Conservation (phyloP, 1,140 invertebrate genomes). For the Diplogasteroides magnus region DNA sequence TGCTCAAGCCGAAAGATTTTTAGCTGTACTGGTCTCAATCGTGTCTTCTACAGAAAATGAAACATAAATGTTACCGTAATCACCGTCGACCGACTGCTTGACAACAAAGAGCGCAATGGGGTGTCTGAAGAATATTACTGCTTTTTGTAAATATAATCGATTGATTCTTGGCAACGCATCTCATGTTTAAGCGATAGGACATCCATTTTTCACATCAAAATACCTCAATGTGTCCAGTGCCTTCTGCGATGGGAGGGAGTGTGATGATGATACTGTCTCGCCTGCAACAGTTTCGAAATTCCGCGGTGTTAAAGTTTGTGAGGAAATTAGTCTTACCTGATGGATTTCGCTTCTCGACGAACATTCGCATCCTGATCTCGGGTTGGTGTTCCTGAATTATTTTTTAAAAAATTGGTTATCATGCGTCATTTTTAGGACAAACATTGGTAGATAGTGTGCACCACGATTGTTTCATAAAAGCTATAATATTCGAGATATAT, state of each 20-base stretch:
- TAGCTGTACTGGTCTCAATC: no score
- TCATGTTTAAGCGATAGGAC: not conserved
- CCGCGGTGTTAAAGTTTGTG: no score
- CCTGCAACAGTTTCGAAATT: no score
- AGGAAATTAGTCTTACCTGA: no score
- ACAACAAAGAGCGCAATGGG: not conserved
- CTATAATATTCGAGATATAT: no score
- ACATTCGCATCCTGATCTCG: not conserved
- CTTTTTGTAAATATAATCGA: not conserved
- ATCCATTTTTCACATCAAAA: no score
- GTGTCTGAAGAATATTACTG: not conserved
- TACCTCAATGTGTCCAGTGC: not conserved
- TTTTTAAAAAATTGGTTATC: not conserved
- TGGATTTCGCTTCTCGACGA: not conserved
- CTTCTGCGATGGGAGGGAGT: not conserved
- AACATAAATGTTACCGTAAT: not conserved
- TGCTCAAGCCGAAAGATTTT: no score
- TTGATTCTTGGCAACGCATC: not conserved
- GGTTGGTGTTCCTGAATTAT: not conserved
- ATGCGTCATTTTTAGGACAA: not conserved
- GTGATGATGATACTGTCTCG: not conserved
- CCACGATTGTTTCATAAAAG: no score
- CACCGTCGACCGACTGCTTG: not conserved
- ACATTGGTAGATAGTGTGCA: no score
- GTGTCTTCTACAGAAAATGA: no score